Percentiles rank a stretch among this genome's conserved stretches.
phyloP scores from a whole-genome alignment of 2,888 invertebrate genomes.

The Phasia obesa region DNA sequence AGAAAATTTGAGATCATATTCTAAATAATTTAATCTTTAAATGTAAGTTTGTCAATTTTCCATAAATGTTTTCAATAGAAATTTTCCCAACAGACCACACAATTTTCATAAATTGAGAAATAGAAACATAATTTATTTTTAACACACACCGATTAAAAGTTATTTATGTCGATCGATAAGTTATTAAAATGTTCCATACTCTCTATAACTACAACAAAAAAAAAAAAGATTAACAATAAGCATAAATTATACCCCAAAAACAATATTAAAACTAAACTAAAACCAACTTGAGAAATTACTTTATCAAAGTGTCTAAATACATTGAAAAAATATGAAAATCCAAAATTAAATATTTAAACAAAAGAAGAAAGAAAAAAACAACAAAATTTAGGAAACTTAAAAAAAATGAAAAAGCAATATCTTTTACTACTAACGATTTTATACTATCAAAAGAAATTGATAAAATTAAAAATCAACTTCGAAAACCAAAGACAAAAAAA shows the following conservation, averaged over 20 bases:
- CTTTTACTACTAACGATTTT: constrained; percentile 69
- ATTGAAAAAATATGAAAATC: constrained; percentile 45
- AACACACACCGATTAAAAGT: constrained; percentile 20
- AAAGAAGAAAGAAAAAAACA: constrained; percentile 36
- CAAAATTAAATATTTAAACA: constrained; percentile 38
- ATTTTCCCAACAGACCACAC: constrained; percentile 37
- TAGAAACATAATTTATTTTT: constrained; percentile 1
- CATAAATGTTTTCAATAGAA: constrained; percentile 65
- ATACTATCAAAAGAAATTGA: constrained; percentile 58
- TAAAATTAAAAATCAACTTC: constrained; percentile 7
- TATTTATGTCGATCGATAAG: constrained; percentile 6
- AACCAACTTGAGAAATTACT: constrained; percentile 69
- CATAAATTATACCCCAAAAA: constrained; percentile 19
- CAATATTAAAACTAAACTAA: constrained; percentile 43
- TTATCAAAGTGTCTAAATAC: constrained; percentile 69
- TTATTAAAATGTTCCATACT: constrained; percentile 17
- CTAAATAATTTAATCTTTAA: constrained; percentile 72
- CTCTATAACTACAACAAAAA: constrained; percentile 14
- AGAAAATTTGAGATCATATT: constrained; percentile 68
- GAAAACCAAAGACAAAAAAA: neutral
- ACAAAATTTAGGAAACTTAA: constrained; percentile 50
- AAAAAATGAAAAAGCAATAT: constrained; percentile 66
- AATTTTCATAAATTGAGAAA: neutral
- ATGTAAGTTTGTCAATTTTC: constrained; percentile 70
- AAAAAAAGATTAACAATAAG: constrained; percentile 24